A percentile compares a stretch with the other conserved stretches of the same genome.
phyloP scores from a whole-genome alignment of 2,113 vertebrate genomes.

The Nettapus auritus region DNA sequence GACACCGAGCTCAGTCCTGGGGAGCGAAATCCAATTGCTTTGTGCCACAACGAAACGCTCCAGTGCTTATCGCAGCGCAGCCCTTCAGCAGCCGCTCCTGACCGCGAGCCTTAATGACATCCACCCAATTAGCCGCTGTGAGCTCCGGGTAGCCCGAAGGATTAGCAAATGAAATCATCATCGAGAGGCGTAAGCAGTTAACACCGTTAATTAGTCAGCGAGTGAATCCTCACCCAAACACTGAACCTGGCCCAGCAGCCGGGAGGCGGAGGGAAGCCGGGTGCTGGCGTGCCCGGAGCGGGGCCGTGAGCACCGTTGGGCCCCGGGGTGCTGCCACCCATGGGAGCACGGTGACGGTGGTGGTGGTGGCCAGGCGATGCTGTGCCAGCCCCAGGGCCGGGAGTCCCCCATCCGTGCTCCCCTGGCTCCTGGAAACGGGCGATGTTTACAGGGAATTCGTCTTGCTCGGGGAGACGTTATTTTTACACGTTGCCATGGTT shows the following conservation, averaged over 20 bases:
- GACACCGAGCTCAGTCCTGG: background rate
- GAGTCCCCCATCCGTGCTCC: background rate
- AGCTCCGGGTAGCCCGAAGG: constrained; percentile 16
- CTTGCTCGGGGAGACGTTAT: constrained; percentile 73
- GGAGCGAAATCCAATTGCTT: background rate
- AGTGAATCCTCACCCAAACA: background rate
- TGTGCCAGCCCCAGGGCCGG: background rate
- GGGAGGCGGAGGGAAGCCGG: background rate
- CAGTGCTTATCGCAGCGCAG: fast-evolving
- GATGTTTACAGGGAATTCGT: constrained; percentile 51
- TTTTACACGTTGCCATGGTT: constrained; percentile 80
- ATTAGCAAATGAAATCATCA: constrained; percentile 50
- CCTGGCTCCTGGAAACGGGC: background rate
- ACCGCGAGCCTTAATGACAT: background rate
- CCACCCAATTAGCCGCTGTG: constrained; percentile 41
- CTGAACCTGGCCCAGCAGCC: background rate
- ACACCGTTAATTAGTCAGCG: constrained; percentile 43
- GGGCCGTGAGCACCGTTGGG: no score
- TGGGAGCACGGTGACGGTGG: no score
- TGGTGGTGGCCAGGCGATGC: no score
- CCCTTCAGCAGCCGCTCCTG: background rate
- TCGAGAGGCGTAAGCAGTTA: constrained; percentile 35
- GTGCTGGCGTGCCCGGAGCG: background rate
- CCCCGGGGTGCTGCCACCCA: no score
- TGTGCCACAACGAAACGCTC: background rate